Percentiles rank a stretch among this genome's conserved stretches.
Evolutionary conservation across 2,888 invertebrate genomes (phyloP).

Genomic region (Pocota personata): DNA sequence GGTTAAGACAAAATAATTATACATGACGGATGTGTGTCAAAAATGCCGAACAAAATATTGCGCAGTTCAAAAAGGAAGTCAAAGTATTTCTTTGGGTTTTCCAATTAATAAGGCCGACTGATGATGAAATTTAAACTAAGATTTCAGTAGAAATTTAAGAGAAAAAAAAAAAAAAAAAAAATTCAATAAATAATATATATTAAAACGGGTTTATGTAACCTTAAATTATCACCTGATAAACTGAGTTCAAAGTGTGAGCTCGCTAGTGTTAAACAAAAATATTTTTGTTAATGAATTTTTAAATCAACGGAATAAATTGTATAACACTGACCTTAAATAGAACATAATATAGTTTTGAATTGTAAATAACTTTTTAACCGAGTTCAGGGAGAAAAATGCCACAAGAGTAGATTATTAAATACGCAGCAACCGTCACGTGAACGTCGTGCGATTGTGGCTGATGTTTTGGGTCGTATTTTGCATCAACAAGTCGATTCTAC

Average conservation of each 20-base stretch:
- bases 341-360: background rate
- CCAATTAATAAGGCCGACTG: background rate
- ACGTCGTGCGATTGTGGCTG: too few relatives aligned
- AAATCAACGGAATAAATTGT: background rate
- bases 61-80: background rate
- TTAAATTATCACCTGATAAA: background rate
- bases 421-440: background rate
- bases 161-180: background rate
- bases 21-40: conserved; percentile 1
- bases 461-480: too few relatives aligned
- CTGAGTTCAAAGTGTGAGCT: conserved; percentile 10
- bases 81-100: background rate
- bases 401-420: background rate
- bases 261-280: background rate
- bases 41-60: background rate
- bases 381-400: background rate
- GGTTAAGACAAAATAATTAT: background rate
- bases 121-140: conserved; percentile 13
- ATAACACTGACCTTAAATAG: background rate
- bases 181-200: background rate
- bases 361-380: background rate
- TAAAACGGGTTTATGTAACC: conserved; percentile 1
- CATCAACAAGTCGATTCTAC: too few relatives aligned
- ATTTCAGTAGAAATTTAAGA: conserved; percentile 6
- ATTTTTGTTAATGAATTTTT: background rate